Evolutionary conservation across 2,113 vertebrate genomes (phyloP).

Genomic region (Felis chaus): DNA sequence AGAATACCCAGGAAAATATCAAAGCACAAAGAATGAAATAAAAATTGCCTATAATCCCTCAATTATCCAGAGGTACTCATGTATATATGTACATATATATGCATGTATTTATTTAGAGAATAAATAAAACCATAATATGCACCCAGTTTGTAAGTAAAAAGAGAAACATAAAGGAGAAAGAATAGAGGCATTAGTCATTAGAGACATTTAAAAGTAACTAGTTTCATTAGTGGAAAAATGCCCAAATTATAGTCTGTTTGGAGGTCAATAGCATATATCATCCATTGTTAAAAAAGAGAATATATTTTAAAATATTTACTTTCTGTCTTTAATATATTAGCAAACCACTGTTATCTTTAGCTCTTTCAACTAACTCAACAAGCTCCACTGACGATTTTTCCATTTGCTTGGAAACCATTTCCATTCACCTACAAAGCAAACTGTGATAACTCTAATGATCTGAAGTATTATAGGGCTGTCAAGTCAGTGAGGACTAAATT

Average conservation of each 20-base stretch:
- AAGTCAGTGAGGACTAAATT: conserved; percentile 12
- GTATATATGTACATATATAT: neutral
- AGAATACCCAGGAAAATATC: neutral
- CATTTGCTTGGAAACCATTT: conserved; percentile 1
- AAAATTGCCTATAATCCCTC: neutral
- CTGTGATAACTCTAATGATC: neutral
- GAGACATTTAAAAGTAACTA: neutral
- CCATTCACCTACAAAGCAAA: neutral
- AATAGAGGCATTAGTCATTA: neutral
- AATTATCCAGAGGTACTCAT: neutral
- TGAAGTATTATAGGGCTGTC: neutral
- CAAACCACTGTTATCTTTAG: neutral
- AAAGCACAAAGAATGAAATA: neutral
- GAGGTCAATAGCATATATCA: neutral
- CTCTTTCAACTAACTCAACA: neutral
- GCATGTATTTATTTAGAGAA: neutral
- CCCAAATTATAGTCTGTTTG: neutral
- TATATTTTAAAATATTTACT: conserved; percentile 23
- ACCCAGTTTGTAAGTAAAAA: neutral
- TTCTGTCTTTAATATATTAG: neutral
- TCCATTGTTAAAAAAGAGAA: neutral
- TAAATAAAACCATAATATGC: neutral
- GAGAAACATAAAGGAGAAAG: neutral
- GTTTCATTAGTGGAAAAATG: neutral
- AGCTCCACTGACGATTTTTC: neutral